Base-by-base conservation (phyloP, 1,140 invertebrate genomes). In the Trachymyrmex cornetzi region DNA sequence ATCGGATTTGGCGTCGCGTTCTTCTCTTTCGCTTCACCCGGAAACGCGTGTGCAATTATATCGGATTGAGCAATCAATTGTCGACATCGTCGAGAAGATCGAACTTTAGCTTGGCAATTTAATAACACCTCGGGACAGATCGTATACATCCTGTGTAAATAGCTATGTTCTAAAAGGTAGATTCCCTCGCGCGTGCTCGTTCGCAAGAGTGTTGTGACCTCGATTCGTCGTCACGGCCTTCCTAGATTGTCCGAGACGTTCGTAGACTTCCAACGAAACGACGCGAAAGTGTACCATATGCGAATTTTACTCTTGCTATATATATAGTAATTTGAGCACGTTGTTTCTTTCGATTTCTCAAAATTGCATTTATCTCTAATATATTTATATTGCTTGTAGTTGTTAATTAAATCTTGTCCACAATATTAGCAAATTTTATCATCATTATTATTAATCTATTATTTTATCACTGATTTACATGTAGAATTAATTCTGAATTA, bases 171-270 rank as follows among this genome's bases (percentile, higher is more conserved):
- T 14, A 59, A 38, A 22, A 34, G 22, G 11, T 69, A 69, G 50
- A 57, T 82, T 74, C 67, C n/a, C 7, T 77, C 34, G 57, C 3
- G 27, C 7, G n/a, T 16, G 55, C 12, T 72, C 11, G 44, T 24
- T 71, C 16, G 64, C 77, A 30, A 59, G 38, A 59, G 30, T 59
- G 30, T 75, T 74, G 86, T 74, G 86, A 59, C 86, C 86, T 87
- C 79, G 86, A 87, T 87, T 87, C n/a, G 24, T 55, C 67, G 66
- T 44, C 24, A 30, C 67, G 77, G 27, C 79, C 86, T 87, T 87
- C 61, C 48, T 57, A 55, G 53, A 64, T 63, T 66, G 34, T 24
- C 48, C 75, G 34, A 63, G 34, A 82, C 66, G 77, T 61, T 72
- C 22, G 34, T 84, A 72, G 67, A 82, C 80, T 82, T 22, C 34